phyloP scores from a whole-genome alignment of 2,797 vertebrate genomes.

The Myoxocephalus aenaeus region DNA sequence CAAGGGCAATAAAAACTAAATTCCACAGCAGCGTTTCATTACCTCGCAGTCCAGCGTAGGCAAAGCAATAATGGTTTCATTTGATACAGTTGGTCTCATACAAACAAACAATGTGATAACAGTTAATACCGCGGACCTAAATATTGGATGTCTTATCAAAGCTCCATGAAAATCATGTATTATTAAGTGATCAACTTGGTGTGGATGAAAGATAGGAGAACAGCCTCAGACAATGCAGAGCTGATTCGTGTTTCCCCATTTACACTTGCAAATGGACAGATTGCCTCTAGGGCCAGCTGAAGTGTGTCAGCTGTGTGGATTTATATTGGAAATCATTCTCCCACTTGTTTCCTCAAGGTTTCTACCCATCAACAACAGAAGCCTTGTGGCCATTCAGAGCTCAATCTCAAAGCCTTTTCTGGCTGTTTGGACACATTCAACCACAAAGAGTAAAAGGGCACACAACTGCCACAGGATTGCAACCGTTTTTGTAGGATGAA shows the following conservation, averaged over 20 bases:
- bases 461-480: constrained; percentile 10
- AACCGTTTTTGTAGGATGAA: constrained; percentile 9
- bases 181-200: constrained; percentile 29
- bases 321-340: constrained; percentile 81
- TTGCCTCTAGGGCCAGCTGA: constrained; percentile 65
- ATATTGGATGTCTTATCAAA: constrained; percentile 38
- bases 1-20: constrained; percentile 20
- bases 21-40: constrained; percentile 34
- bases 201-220: constrained; percentile 33
- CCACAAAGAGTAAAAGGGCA: constrained; percentile 29
- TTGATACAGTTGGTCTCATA: constrained; percentile 24
- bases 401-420: constrained; percentile 31
- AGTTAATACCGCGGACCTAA: constrained; percentile 12
- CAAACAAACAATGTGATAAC: constrained; percentile 30
- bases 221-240: constrained; percentile 36
- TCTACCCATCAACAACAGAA: constrained; percentile 68
- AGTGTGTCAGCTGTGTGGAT: constrained; percentile 69
- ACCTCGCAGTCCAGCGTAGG: neutral
- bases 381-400: constrained; percentile 51
- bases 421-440: constrained; percentile 35
- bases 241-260: constrained; percentile 54
- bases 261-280: constrained; percentile 66
- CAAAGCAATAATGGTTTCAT: constrained; percentile 33
- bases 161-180: constrained; percentile 25
- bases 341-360: constrained; percentile 73